Evolutionary conservation across 37 sponge, comb jelly and placozoan species (phyloP), one percentile per base, ranked within the genome.

Genomic region (Spongilla lacustris): DNA sequence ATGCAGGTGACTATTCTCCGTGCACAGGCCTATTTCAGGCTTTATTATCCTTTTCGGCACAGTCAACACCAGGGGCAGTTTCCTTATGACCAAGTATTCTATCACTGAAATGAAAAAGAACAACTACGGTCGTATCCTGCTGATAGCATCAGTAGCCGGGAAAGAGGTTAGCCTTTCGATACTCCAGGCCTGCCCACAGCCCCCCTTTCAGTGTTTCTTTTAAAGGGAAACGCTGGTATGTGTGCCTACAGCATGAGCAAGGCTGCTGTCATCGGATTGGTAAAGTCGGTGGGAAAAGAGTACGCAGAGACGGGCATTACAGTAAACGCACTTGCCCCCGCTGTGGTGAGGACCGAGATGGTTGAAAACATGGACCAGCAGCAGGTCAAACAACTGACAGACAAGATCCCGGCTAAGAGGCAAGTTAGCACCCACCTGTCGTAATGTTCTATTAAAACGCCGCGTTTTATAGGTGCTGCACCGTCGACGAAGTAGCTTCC

Each of bases 361-460:
- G 87, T 95, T 25, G 92, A 86, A 6, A 85, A 49, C 58, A 86
- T 95, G 87, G 75, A 77, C 26, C 86, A 68, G 25, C 72, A 67
- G n/a, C 89, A 89, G 79, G 89, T 91, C 48, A 82, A 95, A 46
- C 72, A 77, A 71, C 74, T 95, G 78, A 86, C 87, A 19, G 95
- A 91, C 75, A 91, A 91, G 85, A 95, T 95, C 10, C 95, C 95
- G 11, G 89, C 86, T 87, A 88, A 88, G 73, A 87, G 95, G 91
- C 85, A 22, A 28, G 79, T 22, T 19, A 4, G 8, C 8, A 46
- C 46, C 4, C 46, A 8, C 46, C 46, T 4, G 46, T 46, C 8
- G 4, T 8, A 46, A 46, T 46, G 4, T 46, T 8, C 46, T 8
- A 46, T 10, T 46, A 8, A 8, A 10, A 8, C 8, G 4, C 46